Conservation (phyloP, 1,140 invertebrate species). For the Octopus sinensis region DNA sequence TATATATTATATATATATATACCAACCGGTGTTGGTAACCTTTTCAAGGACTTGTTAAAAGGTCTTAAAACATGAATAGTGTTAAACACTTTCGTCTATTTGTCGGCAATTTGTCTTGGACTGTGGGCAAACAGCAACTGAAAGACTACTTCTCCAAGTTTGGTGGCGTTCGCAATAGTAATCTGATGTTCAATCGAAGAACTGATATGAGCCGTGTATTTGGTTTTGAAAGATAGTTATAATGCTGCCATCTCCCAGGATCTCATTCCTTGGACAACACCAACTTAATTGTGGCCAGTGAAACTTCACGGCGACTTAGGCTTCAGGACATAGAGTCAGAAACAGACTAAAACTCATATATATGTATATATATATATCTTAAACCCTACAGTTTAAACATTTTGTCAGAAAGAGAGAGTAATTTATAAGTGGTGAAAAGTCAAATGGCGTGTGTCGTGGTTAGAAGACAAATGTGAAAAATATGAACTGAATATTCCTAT, state of each 20-base stretch:
- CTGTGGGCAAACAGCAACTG: background rate
- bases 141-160: constrained; percentile 8
- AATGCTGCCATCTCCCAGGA: constrained; percentile 6
- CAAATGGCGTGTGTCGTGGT: too few relatives aligned
- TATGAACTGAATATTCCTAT: too few relatives aligned
- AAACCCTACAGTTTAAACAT: too few relatives aligned
- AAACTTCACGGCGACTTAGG: background rate
- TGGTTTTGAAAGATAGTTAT: background rate
- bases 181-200: background rate
- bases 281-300: background rate
- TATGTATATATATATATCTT: too few relatives aligned
- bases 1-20: too few relatives aligned
- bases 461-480: too few relatives aligned
- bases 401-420: too few relatives aligned
- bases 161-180: background rate
- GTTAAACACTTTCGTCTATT: background rate
- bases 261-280: constrained; percentile 1
- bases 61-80: constrained; percentile 8
- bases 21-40: too few relatives aligned
- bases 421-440: too few relatives aligned
- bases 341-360: too few relatives aligned
- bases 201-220: constrained; percentile 10
- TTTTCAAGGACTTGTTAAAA: too few relatives aligned
- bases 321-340: too few relatives aligned
- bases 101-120: constrained; percentile 12